Conservation (phyloP, 2,113 vertebrate genomes). For the Chinchilla lanigera region DNA sequence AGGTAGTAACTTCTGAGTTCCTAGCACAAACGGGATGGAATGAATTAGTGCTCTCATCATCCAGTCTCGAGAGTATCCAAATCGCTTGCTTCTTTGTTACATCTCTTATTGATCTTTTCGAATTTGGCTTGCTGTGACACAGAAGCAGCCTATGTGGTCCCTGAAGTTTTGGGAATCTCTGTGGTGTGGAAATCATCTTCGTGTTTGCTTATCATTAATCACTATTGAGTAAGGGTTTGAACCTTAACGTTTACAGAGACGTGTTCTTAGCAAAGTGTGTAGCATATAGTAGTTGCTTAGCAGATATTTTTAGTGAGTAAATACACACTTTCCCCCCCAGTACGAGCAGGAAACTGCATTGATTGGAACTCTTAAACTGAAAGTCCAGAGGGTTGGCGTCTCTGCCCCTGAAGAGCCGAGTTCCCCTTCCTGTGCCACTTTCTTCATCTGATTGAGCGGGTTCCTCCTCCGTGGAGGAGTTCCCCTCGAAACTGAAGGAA, state of each 20-base stretch:
- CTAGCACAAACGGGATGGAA: neutral
- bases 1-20: neutral
- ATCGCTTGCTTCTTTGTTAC: neutral
- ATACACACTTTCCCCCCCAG: neutral
- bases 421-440: conserved; percentile 27
- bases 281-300: neutral
- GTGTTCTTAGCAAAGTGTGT: neutral
- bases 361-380: neutral
- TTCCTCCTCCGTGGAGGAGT: neutral
- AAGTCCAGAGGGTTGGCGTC: neutral
- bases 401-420: neutral
- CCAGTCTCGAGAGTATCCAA: neutral
- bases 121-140: neutral
- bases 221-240: conserved; percentile 30
- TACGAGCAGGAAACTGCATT: conserved; percentile 13
- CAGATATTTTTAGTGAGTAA: neutral
- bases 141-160: conserved; percentile 6
- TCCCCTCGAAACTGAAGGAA: conserved; percentile 27
- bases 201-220: neutral
- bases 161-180: neutral
- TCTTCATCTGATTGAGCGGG: conserved; percentile 11
- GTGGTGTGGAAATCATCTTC: conserved; percentile 12
- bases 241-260: neutral
- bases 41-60: neutral
- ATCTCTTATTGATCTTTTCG: neutral